phyloP scores from a whole-genome alignment of 2,888 invertebrate species.

The Synanthedon tipuliformis region DNA sequence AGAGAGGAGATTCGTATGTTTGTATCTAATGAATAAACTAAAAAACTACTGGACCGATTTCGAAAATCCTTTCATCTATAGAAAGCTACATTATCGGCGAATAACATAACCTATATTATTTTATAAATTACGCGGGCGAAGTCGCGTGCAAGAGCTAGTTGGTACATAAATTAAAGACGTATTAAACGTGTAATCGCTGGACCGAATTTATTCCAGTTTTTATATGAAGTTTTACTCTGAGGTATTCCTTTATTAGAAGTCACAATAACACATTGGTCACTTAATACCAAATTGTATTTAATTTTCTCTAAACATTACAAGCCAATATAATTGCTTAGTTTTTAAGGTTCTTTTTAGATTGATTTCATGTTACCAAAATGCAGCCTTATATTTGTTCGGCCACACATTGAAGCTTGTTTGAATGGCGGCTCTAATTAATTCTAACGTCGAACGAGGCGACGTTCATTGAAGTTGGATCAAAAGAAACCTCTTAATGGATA shows the following conservation, averaged over 20 bases:
- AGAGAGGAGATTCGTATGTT: no score
- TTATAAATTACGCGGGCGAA: no score
- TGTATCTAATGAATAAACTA: no score
- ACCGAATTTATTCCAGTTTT: conserved; percentile 5
- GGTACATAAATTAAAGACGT: not conserved
- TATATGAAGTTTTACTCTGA: not conserved
- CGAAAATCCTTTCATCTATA: no score
- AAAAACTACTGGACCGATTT: no score
- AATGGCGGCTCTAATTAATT: conserved; percentile 57
- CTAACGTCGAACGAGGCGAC: conserved; percentile 36
- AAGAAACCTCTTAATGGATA: conserved; percentile 62
- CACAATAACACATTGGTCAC: conserved; percentile 7
- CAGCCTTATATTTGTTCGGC: conserved; percentile 22
- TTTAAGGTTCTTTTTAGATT: conserved; percentile 1
- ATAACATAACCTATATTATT: no score
- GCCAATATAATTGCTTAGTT: not conserved
- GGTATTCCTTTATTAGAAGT: conserved; percentile 4
- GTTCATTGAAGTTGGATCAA: conserved; percentile 48
- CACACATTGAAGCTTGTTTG: conserved; percentile 34
- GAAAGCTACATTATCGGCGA: no score
- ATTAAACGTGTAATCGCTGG: conserved; percentile 4
- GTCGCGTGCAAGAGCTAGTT: no score
- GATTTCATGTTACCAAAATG: conserved; percentile 10
- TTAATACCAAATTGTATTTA: conserved; percentile 5
- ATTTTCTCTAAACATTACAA: not conserved